Evolutionary conservation across 1,140 invertebrate species (phyloP), one percentile per base, ranked within the genome.

Genomic region (Chymomyza costata): DNA sequence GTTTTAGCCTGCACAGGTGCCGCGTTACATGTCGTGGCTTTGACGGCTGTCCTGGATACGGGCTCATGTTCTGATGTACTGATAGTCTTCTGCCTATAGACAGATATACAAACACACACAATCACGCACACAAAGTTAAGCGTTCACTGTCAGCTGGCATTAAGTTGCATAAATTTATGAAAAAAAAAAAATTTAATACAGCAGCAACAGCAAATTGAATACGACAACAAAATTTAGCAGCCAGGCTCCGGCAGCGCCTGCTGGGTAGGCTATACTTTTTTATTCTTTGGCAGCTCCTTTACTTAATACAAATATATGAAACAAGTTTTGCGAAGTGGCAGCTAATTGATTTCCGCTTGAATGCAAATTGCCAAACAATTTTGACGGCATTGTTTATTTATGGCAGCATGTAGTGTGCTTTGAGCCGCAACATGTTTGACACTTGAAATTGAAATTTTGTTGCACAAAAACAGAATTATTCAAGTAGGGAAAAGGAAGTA

Each of bases 261-360:
- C 38, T 10, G 15, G 37, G 43, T 17, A 47, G 30, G 48, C 48
- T 37, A 39, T 21, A 53, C 37, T 60, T 48, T 55, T 14, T 3
- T n/a, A 19, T 43, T 10, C n/a, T n/a, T 14, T 15, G n/a, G n/a
- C 14, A 25, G 10, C 0, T n/a, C n/a, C n/a, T n/a, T n/a, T n/a
- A n/a, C n/a, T n/a, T n/a, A n/a, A n/a, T n/a, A n/a, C n/a, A n/a
- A n/a, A n/a, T n/a, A n/a, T n/a, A n/a, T n/a, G n/a, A n/a, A n/a
- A n/a, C n/a, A n/a, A n/a, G n/a, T n/a, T n/a, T n/a, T n/a, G n/a
- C 45, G 28, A 50, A 44, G 38, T 14, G 40, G 21, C 19, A 41
- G 41, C 53, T 73, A 74, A 73, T 74, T 73, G 58, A 63, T 63
- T 73, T 71, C 57, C 68, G 59, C 54, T 25, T 43, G 43, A 67